Evolutionary conservation across 2,888 invertebrate genomes (phyloP), one percentile per base, ranked within the genome.

Genomic region (Agrilus biguttatus): DNA sequence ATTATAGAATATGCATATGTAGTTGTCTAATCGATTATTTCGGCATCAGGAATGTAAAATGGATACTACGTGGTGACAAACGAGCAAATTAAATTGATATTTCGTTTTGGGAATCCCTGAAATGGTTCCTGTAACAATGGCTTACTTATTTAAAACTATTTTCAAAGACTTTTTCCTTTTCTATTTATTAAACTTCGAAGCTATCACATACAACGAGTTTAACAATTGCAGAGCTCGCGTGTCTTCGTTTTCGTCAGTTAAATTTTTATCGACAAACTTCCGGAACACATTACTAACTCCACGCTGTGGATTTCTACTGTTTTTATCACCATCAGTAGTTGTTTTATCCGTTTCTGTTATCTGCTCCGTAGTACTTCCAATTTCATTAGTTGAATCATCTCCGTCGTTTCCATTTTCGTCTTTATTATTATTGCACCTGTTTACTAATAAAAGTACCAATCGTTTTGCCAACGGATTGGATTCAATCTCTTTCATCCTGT

Each of bases 141-240:
- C 28, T 28, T 28, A 28, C 8, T 28, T 28, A 28, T 28, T 28
- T 28, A 28, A 10, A 28, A 10, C 28, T 28, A 28, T 5, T 28
- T 10, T 38, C n/a, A 33, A 35, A 37, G 35, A 37, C 36, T 33
- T 40, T 37, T 19, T 19, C 12, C 37, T 8, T 39, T 51, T 64
- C 59, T 67, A 70, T 68, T 72, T 74, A 55, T 85, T 85, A 77
- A 86, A 87, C 67, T 80, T 78, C 14, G 87, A 83, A 44, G 88
- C 87, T 61, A 89, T 78, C 48, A 83, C 78, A 66, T 88, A 89
- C 44, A 89, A 70, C 49, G 88, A 86, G 67, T 84, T 79, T 58
- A 89, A 73, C 52, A 89, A 69, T 65, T 88, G 86, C 54, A 89
- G 68, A 12, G 88, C 88, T 62, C 88, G 73, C 17, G 78, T 77